These are phyloP conservation scores for Halotydeus destructor DNA, from an alignment of 1,140 invertebrate genomes.

Conservation along the genomic window DNA sequence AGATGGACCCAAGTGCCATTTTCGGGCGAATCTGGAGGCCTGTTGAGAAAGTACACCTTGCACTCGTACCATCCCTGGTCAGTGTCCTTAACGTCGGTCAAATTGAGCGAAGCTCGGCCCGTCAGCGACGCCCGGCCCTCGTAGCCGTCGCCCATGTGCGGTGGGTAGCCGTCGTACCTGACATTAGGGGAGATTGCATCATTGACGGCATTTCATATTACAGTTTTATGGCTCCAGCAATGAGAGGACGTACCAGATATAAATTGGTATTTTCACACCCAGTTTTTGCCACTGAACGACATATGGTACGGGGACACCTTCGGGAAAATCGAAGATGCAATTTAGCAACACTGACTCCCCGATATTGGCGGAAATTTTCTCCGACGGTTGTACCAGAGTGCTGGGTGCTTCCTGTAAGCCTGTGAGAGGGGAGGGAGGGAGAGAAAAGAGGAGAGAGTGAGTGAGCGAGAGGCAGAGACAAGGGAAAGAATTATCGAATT, in stretches of 20 bases:
- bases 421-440: too few relatives aligned
- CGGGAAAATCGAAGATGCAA: constrained; percentile 84
- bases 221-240: neutral
- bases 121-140: constrained; percentile 70
- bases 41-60: constrained; percentile 83
- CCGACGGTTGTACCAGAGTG: too few relatives aligned
- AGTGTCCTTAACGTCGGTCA: constrained; percentile 69
- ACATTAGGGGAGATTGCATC: neutral
- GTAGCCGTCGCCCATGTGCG: constrained; percentile 75
- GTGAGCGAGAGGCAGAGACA: too few relatives aligned
- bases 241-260: constrained; percentile 44
- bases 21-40: constrained; percentile 66
- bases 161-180: constrained; percentile 72
- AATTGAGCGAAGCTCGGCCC: constrained; percentile 67
- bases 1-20: constrained; percentile 89
- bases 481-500: too few relatives aligned
- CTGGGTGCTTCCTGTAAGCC: too few relatives aligned
- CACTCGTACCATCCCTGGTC: constrained; percentile 96
- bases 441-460: too few relatives aligned
- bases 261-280: constrained; percentile 61
- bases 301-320: constrained; percentile 41
- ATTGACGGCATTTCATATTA: neutral
- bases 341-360: constrained; percentile 88
- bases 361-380: constrained; percentile 45
- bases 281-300: constrained; percentile 95